Evolutionary conservation across 1,140 invertebrate genomes (phyloP).

Genomic region (Drosophila prosaltans): DNA sequence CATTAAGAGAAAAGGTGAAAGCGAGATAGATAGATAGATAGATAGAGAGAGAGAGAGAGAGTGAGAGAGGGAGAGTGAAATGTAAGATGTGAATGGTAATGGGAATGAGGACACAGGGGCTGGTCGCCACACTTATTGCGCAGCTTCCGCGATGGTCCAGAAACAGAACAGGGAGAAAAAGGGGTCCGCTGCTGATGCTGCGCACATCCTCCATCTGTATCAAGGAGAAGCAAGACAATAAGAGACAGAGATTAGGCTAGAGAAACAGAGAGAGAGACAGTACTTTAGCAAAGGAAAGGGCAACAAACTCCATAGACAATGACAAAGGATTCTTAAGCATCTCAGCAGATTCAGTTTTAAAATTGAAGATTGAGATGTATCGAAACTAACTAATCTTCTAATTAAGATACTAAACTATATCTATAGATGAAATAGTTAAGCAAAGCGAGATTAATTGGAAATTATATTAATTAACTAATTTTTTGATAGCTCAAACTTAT

Average conservation of each 20-base stretch:
- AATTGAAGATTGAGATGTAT: not conserved
- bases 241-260: not conserved
- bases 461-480: too few relatives aligned
- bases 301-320: slow-evolving; percentile 34
- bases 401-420: not conserved
- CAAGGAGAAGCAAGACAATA: not conserved
- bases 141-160: slow-evolving; percentile 61
- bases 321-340: not conserved
- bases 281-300: slow-evolving; percentile 1
- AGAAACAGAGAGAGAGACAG: not conserved
- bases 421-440: not conserved
- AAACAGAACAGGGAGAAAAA: not conserved
- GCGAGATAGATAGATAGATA: slow-evolving; percentile 9
- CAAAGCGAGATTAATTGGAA: too few relatives aligned
- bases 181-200: slow-evolving; percentile 43
- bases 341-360: not conserved
- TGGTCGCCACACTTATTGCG: slow-evolving; percentile 73
- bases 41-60: slow-evolving; percentile 10
- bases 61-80: slow-evolving; percentile 9
- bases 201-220: slow-evolving; percentile 47
- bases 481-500: too few relatives aligned
- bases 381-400: not conserved
- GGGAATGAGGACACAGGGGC: slow-evolving; percentile 18
- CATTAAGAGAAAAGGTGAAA: not conserved
- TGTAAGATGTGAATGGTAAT: not conserved